phyloP scores from a whole-genome alignment of 2,888 invertebrate species.

The Strigamia transsilvanica region DNA sequence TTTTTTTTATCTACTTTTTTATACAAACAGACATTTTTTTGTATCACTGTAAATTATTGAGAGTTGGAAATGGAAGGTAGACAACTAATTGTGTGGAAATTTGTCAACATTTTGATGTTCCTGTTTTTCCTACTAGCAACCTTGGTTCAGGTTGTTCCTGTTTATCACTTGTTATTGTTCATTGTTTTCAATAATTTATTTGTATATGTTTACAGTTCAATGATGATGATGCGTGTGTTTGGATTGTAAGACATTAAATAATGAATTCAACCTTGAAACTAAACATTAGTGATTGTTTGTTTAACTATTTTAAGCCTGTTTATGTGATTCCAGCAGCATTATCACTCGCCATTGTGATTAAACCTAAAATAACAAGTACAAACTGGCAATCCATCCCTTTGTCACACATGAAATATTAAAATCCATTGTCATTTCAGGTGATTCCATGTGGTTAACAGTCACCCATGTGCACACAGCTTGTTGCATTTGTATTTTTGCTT shows the following conservation, averaged over 20 bases:
- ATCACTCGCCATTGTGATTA: neutral
- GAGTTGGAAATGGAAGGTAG: conserved; percentile 9
- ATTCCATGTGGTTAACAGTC: neutral
- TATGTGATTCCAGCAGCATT: conserved; percentile 27
- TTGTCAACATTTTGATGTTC: conserved; percentile 35
- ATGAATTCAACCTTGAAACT: neutral
- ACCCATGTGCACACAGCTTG: neutral
- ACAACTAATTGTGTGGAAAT: conserved; percentile 19
- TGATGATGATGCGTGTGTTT: conserved; percentile 43
- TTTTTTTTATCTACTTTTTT: neutral
- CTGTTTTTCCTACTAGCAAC: conserved; percentile 31
- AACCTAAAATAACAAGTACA: conserved; percentile 13
- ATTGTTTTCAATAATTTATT: neutral
- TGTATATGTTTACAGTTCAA: neutral
- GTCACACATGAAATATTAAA: neutral
- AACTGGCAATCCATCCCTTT: neutral
- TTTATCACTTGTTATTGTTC: neutral
- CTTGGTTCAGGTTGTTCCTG: conserved; percentile 17
- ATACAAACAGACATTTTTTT: neutral
- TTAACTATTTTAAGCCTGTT: conserved; percentile 5
- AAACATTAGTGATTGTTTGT: neutral
- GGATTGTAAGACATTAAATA: conserved; percentile 12
- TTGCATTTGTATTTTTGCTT: conserved; percentile 1
- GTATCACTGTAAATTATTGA: neutral
- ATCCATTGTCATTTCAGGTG: neutral